These are phyloP conservation scores for Maniola hyperantus DNA, from an alignment of 2,888 invertebrate species.

Conservation along the genomic window DNA sequence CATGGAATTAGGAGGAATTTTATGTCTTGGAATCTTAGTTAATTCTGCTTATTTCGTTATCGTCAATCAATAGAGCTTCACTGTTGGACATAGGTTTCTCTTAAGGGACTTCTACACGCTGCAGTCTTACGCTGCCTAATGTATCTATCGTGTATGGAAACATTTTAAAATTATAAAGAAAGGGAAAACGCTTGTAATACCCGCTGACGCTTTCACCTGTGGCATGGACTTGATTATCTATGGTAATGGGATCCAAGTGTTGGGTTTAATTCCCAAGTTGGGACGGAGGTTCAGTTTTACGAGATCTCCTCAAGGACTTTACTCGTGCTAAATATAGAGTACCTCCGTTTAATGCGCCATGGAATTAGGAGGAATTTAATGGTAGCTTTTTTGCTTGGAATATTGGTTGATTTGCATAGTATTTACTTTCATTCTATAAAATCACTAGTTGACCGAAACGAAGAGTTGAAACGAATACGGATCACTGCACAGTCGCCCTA, in stretches of 20 bases:
- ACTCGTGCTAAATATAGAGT: constrained; percentile 23
- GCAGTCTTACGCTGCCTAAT: no score
- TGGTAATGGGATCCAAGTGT: constrained; percentile 36
- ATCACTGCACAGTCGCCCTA: no score
- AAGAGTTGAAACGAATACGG: no score
- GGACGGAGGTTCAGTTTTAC: constrained; percentile 37
- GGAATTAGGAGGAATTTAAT: constrained; percentile 1
- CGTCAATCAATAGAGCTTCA: no score
- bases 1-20: background rate
- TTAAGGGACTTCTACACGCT: no score
- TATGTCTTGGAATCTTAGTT: background rate
- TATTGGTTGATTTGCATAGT: background rate
- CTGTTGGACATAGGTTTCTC: no score
- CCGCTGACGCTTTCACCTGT: background rate
- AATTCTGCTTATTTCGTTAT: no score
- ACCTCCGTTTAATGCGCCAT: constrained; percentile 21
- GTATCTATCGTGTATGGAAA: no score
- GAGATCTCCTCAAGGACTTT: constrained; percentile 36
- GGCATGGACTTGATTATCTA: constrained; percentile 26
- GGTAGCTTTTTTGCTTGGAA: background rate
- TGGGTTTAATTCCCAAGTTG: constrained; percentile 33
- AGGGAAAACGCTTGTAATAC: constrained; percentile 1
- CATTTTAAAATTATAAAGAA: no score
- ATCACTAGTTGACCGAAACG: no score
- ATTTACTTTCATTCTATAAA: no score